A percentile compares a stretch with the other conserved stretches of the same genome.
These are phyloP conservation scores for Desmodus rotundus DNA, from an alignment of 2,113 vertebrate species.

Conservation along the genomic window DNA sequence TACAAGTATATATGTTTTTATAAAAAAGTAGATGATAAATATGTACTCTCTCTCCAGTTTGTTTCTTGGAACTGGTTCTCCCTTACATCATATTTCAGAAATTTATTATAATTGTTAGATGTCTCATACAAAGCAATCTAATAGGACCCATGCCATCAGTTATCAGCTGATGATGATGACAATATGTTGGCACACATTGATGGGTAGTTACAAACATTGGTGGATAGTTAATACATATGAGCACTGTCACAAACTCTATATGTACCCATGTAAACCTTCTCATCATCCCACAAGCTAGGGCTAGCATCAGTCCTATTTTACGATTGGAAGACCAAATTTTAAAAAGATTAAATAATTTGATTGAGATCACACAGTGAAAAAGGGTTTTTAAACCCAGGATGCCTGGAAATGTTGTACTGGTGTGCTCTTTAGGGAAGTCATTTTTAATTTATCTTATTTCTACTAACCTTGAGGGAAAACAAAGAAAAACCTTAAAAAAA, in stretches of 20 bases:
- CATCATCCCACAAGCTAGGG: not conserved
- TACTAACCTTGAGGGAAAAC: not conserved
- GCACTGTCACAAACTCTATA: not conserved
- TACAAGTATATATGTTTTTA: not conserved
- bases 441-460: constrained; percentile 34
- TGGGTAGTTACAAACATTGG: not conserved
- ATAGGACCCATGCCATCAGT: not conserved
- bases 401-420: not conserved
- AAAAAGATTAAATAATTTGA: constrained; percentile 15
- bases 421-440: not conserved
- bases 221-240: not conserved
- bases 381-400: not conserved
- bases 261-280: not conserved
- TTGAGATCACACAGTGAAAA: not conserved
- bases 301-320: not conserved
- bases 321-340: not conserved
- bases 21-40: not conserved
- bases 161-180: not conserved
- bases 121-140: not conserved
- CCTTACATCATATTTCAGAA: not conserved
- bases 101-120: not conserved
- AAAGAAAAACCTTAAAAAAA: not conserved
- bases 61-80: not conserved
- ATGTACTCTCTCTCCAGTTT: not conserved
- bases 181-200: not conserved